Evolutionary conservation across 1,140 invertebrate species (phyloP), one percentile per base, ranked within the genome.

Genomic region (Ostrea denselamellosa): DNA sequence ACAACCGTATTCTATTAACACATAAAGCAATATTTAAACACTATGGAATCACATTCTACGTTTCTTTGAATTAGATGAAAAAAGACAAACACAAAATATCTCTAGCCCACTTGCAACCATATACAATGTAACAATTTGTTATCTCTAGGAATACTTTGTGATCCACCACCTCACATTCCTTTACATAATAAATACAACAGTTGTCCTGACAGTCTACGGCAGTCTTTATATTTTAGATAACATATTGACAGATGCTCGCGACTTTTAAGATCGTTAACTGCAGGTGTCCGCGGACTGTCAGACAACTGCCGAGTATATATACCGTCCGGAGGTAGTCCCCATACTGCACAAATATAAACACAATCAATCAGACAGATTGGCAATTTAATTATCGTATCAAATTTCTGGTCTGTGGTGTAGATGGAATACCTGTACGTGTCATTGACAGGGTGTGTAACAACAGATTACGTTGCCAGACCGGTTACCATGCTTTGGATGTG

Each of bases 81-180:
- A 44, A 44, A 44, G 1, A 44, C 34, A 44, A 44, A 44, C 34
- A 44, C 34, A 44, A 44, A 44, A 44, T 44, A 44, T 44, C 34
- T 62, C 58, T 62, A 62, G 58, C 58, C 58, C n/a, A 62, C n/a
- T 62, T 62, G n/a, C 58, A 62, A 62, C 14, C 14, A n/a, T 62
- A 19, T n/a, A 17, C 14, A 62, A 19, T 62, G 14, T 12, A 19
- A 62, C 58, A 62, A 0, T 17, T 62, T 62, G 14, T 62, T n/a
- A 44, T 44, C 14, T n/a, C 58, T 62, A 62, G n/a, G 58, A 17
- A 19, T 62, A 44, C 5, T 77, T 28, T 17, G 10, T 17, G 68
- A 77, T 77, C 68, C 68, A 9, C 68, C 68, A 77, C 68, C 68
- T 8, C 28, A 9, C 68, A 34, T 77, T 34, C 68, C 2, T 62